Base-by-base conservation (phyloP, 2,797 vertebrate species). In the Tangara arthus region DNA sequence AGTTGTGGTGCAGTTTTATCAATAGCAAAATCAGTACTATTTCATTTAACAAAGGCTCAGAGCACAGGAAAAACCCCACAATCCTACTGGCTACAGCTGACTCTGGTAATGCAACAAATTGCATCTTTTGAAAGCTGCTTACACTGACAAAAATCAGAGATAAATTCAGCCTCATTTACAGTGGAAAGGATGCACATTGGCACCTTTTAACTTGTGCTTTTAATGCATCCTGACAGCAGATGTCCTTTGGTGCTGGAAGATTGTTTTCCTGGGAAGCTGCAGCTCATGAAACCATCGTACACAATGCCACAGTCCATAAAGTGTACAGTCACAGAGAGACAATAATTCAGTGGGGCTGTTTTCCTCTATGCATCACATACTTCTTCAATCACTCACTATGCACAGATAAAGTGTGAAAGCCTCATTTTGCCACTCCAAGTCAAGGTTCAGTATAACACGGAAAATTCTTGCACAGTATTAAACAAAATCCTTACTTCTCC, bases 401-500 rank as follows among this genome's bases (percentile, higher is more conserved):
- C 14, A 56, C 12, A 66, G 23, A 56, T 15, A 41, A 75, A 80
- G 8, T 2, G 3, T 61, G 41, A 84, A 93, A 68, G 24, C 12
- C 42, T 68, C 60, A n/a, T n/a, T 47, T 76, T 59, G 1, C 9
- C 55, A 12, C 34, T 61, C 21, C 24, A 87, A 83, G n/a, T 71
- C 57, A 65, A 71, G 15, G 16, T 59, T 49, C 41, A 55, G 59
- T 23, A 69, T 0, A 72, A 49, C 41, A 76, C 30, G 46, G 44
- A 83, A 55, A 82, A 82, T 32, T 72, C 61, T 28, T 57, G 23
- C 24, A 81, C 11, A 57, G 27, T 28, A 50, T 34, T 60, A 64
- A 75, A 79, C 20, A 68, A 79, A 96, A 87, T 12, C 94, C 97
- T 98, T 78, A 99, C 99, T 97, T 97, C 82, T 99, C 99, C 87